phyloP scores from a whole-genome alignment of 2,113 vertebrate genomes.

The Nycticryphes semicollaris region DNA sequence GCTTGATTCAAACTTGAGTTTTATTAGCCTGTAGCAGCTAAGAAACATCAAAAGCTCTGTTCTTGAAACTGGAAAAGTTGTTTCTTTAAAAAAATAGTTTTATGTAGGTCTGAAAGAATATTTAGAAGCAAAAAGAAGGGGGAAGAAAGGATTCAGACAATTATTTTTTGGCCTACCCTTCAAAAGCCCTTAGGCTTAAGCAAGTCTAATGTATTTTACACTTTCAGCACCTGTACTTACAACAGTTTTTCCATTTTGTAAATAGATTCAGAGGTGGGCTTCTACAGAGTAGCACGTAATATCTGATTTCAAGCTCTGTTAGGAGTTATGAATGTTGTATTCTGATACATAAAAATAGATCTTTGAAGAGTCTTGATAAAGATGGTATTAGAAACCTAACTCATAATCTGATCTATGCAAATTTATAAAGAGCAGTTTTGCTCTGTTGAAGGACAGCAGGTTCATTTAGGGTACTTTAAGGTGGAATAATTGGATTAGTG shows the following conservation, averaged over 20 bases:
- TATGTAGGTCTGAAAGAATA: neutral
- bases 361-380: neutral
- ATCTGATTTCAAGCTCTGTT: slow-evolving; percentile 7
- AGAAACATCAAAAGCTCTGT: slow-evolving; percentile 8
- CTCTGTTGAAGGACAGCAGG: neutral
- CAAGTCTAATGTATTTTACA: neutral
- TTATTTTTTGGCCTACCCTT: neutral
- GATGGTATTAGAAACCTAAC: neutral
- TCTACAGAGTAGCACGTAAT: neutral
- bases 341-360: neutral
- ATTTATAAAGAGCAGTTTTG: slow-evolving; percentile 1
- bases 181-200: neutral
- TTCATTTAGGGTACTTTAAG: neutral
- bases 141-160: neutral
- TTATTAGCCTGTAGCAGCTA: slow-evolving; percentile 8
- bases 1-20: slow-evolving; percentile 3
- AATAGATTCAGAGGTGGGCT: neutral
- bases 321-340: neutral
- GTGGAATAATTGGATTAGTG: slow-evolving; percentile 36
- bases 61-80: neutral
- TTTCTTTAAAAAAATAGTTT: neutral
- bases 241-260: neutral
- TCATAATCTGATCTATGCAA: neutral
- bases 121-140: neutral
- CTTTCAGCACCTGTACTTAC: neutral